Conservation (phyloP, 2,888 invertebrate genomes). For the Chirona hameri region DNA sequence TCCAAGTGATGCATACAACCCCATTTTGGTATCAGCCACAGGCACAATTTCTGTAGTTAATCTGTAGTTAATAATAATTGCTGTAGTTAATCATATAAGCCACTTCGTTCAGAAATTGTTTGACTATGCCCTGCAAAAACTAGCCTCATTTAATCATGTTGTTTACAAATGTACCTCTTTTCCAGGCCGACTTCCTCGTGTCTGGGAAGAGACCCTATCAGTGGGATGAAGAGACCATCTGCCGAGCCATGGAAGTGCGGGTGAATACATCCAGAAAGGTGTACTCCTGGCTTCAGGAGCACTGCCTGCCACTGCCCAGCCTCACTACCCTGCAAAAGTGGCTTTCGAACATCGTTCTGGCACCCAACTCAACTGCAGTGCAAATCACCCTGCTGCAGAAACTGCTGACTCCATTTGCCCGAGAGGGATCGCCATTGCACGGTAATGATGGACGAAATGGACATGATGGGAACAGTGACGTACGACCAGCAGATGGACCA, state of each 20-base stretch:
- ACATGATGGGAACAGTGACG: not conserved
- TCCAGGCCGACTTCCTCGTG: not conserved
- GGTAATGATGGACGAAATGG: not conserved
- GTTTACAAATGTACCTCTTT: not conserved
- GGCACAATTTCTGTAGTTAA: too few species aligned
- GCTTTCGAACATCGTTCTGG: not conserved
- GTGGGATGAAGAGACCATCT: not conserved
- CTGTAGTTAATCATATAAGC: not conserved
- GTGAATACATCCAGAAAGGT: not conserved
- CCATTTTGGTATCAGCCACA: too few species aligned
- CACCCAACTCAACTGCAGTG: not conserved
- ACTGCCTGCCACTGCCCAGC: not conserved
- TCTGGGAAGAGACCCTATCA: not conserved
- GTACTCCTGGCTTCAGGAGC: not conserved
- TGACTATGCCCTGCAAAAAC: not conserved
- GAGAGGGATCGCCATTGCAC: not conserved
- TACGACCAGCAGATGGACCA: slow-evolving; percentile 1
- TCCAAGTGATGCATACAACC: too few species aligned
- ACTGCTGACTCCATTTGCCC: not conserved
- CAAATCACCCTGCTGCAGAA: not conserved
- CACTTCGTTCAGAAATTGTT: not conserved
- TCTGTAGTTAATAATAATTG: too few species aligned
- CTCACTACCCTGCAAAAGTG: not conserved
- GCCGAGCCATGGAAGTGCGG: not conserved
- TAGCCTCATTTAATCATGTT: not conserved